phyloP scores from a whole-genome alignment of 2,113 vertebrate species.

The Otus sunia region DNA sequence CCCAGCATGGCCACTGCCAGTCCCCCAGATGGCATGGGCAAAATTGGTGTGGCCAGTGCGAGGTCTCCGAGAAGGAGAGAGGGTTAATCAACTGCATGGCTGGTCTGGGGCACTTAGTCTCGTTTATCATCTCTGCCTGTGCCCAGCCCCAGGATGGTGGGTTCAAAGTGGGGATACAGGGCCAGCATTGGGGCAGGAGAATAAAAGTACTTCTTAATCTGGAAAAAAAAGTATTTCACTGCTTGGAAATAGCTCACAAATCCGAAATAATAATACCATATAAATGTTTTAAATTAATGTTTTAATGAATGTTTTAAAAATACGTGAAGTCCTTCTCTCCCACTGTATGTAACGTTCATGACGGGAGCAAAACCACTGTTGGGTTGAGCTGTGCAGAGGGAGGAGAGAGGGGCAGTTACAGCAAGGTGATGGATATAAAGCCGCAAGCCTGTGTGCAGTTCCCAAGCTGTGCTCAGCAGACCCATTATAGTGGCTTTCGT shows the following conservation, averaged over 20 bases:
- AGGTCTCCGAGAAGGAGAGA: neutral
- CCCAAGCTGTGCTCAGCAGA: neutral
- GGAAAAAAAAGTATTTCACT: neutral
- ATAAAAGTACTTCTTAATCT: neutral
- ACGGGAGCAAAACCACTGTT: neutral
- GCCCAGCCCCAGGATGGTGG: neutral
- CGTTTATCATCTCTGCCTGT: neutral
- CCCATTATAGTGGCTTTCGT: rapidly evolving
- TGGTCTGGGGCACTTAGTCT: neutral
- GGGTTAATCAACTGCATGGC: neutral
- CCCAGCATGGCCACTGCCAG: rapidly evolving
- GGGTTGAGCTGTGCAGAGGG: neutral
- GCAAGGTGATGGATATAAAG: neutral
- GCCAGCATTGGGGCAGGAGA: neutral
- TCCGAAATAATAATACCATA: neutral
- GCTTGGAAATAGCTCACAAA: neutral
- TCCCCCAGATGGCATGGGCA: rapidly evolving
- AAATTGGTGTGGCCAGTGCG: neutral
- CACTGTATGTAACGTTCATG: neutral
- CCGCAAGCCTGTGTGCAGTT: neutral
- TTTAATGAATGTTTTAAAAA: neutral
- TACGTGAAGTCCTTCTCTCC: neutral
- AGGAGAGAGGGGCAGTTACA: neutral
- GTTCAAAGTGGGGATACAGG: neutral
- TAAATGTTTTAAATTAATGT: neutral